These are phyloP conservation scores for Tigriopus californicus DNA, from an alignment of 2,888 invertebrate genomes.

Conservation along the genomic window DNA sequence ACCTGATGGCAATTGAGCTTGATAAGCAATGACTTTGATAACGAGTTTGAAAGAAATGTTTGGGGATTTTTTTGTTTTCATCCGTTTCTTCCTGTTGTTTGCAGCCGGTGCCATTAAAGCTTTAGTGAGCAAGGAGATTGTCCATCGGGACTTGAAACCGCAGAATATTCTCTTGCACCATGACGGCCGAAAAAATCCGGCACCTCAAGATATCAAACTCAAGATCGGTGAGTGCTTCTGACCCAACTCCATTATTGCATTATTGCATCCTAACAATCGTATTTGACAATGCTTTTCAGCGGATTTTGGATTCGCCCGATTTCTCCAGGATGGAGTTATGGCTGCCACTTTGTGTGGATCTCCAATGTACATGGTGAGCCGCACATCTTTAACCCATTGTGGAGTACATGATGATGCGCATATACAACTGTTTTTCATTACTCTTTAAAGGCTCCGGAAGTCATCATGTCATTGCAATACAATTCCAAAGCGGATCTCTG, in stretches of 20 bases:
- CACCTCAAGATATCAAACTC: slow-evolving; percentile 67
- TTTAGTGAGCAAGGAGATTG: slow-evolving; percentile 88
- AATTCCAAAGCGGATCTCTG: slow-evolving; percentile 98
- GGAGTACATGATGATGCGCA: too few species aligned
- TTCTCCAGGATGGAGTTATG: slow-evolving; percentile 96
- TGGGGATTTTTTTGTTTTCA: too few species aligned
- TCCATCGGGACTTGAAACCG: slow-evolving; percentile 96
- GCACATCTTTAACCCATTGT: background rate
- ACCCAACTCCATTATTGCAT: slow-evolving; percentile 25
- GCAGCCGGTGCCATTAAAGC: slow-evolving; percentile 92
- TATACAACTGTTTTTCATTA: slow-evolving; percentile 4
- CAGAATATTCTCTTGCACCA: slow-evolving; percentile 95
- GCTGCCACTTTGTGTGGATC: slow-evolving; percentile 97
- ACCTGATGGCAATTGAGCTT: too few species aligned
- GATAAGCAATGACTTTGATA: too few species aligned
- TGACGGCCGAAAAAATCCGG: slow-evolving; percentile 42
- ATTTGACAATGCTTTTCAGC: slow-evolving; percentile 37
- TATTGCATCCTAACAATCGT: background rate
- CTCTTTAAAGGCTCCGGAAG: slow-evolving; percentile 66
- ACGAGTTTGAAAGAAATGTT: too few species aligned
- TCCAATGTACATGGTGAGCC: slow-evolving; percentile 98
- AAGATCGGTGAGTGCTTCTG: slow-evolving; percentile 42
- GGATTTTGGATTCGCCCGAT: slow-evolving; percentile 97
- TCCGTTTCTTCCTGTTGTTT: slow-evolving; percentile 20
- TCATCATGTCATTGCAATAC: slow-evolving; percentile 96